phyloP scores from a whole-genome alignment of 1,140 invertebrate genomes.

The Camponotus pennsylvanicus region DNA sequence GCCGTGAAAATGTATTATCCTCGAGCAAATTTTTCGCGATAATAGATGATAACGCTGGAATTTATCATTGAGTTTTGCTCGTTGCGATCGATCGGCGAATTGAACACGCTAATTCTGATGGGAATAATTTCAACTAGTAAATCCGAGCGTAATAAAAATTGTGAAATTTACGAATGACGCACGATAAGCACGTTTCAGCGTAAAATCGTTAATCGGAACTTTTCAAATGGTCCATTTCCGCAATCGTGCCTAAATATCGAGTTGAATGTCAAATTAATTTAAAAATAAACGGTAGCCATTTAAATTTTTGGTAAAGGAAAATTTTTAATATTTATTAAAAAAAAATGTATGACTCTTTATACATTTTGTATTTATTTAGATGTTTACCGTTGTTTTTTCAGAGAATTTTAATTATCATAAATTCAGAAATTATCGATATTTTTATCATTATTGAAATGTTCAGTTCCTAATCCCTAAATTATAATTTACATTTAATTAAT shows the following conservation, averaged over 20 bases:
- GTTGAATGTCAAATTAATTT: background rate
- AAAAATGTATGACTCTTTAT: background rate
- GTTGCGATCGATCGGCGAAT: constrained; percentile 4
- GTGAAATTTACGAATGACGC: constrained; percentile 33
- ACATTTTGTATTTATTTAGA: background rate
- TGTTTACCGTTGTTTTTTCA: background rate
- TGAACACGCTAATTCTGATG: constrained; percentile 6
- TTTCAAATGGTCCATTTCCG: background rate
- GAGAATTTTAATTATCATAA: too few species aligned
- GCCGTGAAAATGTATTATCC: constrained; percentile 15
- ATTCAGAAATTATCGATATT: too few species aligned
- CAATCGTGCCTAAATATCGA: constrained; percentile 38
- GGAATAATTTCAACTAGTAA: constrained; percentile 48
- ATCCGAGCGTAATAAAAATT: constrained; percentile 48
- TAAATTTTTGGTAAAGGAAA: background rate
- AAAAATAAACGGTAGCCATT: background rate
- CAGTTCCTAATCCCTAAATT: background rate
- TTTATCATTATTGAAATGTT: background rate
- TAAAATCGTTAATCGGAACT: constrained; percentile 39
- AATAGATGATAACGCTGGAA: background rate
- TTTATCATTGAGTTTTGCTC: background rate
- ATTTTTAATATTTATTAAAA: background rate
- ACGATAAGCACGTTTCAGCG: constrained; percentile 29
- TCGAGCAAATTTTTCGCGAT: constrained; percentile 5
- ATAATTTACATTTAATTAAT: background rate